Conservation (phyloP, 2,113 vertebrate species). For the Trachemys scripta region DNA sequence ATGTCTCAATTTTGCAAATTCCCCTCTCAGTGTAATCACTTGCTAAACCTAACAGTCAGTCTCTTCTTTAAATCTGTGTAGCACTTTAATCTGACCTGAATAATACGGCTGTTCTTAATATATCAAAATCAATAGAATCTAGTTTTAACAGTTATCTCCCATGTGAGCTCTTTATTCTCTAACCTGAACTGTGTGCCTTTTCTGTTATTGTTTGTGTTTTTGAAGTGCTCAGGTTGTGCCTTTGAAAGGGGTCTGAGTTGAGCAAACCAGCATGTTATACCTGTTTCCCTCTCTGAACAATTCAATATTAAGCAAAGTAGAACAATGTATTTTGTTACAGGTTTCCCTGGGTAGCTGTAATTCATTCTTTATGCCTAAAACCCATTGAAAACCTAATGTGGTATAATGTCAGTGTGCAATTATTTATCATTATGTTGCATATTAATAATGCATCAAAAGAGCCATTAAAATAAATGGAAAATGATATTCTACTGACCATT, state of each 20-base stretch:
- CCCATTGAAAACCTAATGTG: constrained; percentile 35
- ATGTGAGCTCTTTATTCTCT: background rate
- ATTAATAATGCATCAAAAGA: constrained; percentile 66
- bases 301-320: constrained; percentile 14
- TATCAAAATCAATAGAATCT: background rate
- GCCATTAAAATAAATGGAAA: constrained; percentile 63
- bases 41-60: background rate
- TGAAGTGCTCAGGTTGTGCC: background rate
- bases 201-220: background rate
- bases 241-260: background rate
- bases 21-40: background rate
- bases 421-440: constrained; percentile 53
- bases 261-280: background rate
- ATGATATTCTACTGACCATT: constrained; percentile 30
- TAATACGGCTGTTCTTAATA: background rate
- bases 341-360: constrained; percentile 5
- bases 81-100: background rate
- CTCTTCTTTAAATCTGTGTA: background rate
- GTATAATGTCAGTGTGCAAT: constrained; percentile 19
- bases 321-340: background rate
- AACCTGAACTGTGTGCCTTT: background rate
- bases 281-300: background rate
- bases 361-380: constrained; percentile 21
- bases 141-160: background rate
- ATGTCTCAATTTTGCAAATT: background rate